phyloP scores from a whole-genome alignment of 2,888 invertebrate species.

The Thalpophila matura region DNA sequence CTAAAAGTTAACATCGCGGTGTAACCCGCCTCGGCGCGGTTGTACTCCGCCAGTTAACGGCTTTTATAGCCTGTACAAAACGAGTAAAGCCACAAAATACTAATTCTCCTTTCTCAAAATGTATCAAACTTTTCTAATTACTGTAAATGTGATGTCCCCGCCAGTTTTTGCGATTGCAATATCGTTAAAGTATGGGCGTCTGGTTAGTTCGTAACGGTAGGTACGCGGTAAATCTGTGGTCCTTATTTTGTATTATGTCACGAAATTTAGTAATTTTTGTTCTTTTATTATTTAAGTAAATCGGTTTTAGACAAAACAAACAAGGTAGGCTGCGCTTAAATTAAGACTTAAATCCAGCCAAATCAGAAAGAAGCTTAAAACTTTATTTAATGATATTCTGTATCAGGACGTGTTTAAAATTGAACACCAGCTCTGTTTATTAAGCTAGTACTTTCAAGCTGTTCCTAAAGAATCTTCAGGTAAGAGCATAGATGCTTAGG shows the following conservation, averaged over 20 bases:
- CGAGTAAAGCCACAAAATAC: conserved; percentile 86
- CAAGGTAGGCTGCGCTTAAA: not conserved
- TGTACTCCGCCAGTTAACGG: conserved; percentile 76
- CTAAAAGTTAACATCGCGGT: conserved; percentile 44
- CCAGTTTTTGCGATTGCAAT: conserved; percentile 79
- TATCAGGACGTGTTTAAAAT: no score
- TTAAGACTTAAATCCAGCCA: not conserved
- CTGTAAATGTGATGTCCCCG: conserved; percentile 81
- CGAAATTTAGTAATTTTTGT: not conserved
- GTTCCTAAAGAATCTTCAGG: no score
- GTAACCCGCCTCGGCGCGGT: conserved; percentile 60
- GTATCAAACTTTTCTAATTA: conserved; percentile 88
- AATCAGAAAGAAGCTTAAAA: no score
- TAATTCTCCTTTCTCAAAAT: conserved; percentile 85
- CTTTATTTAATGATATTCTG: no score
- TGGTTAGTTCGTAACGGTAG: conserved; percentile 53
- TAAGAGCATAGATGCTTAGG: no score
- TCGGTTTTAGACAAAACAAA: not conserved
- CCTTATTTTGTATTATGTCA: conserved; percentile 18
- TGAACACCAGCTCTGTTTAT: no score
- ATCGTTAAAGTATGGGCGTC: conserved; percentile 68
- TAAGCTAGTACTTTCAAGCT: no score
- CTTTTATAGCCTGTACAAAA: conserved; percentile 80
- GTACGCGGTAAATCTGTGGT: conserved; percentile 22
- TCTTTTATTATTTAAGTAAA: no score